Evolutionary conservation across 2,888 invertebrate genomes (phyloP).

Genomic region (Nowickia ferox): DNA sequence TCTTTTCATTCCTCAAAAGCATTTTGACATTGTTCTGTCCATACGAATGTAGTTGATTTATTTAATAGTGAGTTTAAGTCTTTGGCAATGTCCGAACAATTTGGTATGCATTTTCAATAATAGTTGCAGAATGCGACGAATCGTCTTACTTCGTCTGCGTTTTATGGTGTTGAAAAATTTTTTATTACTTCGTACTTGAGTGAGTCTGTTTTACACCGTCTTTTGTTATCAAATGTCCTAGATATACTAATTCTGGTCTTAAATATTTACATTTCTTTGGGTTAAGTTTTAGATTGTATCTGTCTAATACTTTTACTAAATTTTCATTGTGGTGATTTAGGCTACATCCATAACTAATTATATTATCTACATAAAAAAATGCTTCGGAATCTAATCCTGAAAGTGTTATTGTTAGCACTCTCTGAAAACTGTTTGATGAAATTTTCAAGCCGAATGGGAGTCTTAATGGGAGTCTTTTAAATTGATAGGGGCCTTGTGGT

Average conservation of each 20-base stretch:
- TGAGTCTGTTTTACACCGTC: too few species aligned
- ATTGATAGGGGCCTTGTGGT: background rate
- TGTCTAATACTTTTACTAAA: background rate
- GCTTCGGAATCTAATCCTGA: background rate
- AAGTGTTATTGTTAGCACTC: background rate
- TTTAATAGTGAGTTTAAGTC: too few species aligned
- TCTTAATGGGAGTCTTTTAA: too few species aligned
- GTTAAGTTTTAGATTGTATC: background rate
- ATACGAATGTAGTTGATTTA: too few species aligned
- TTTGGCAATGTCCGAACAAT: background rate
- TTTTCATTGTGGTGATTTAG: constrained; percentile 5
- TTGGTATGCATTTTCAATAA: background rate
- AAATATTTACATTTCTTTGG: constrained; percentile 8
- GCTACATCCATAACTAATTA: background rate
- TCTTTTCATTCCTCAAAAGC: background rate
- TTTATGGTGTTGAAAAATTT: too few species aligned
- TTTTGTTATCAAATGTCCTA: background rate
- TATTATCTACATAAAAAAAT: background rate
- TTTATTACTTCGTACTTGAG: too few species aligned
- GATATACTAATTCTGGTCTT: background rate
- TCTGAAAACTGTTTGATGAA: background rate
- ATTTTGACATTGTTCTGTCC: background rate
- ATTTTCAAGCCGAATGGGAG: background rate
- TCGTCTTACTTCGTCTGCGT: too few species aligned
- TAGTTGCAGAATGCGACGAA: background rate